phyloP scores from a whole-genome alignment of 2,888 invertebrate species.

The Polyommatus icarus region DNA sequence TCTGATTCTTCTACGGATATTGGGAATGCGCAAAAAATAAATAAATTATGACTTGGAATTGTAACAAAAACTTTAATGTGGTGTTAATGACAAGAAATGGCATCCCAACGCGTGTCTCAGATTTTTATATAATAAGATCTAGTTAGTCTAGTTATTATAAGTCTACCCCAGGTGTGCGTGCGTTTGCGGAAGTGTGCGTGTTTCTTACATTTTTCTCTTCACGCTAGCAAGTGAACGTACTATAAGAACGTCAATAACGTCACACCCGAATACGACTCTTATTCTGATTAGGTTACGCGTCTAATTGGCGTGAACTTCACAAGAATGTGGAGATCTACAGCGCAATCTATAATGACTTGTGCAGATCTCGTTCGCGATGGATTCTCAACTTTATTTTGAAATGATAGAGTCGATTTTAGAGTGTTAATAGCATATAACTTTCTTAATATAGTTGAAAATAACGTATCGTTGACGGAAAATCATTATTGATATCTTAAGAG shows the following conservation, averaged over 20 bases:
- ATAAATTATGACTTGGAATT: background rate
- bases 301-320: background rate
- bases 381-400: background rate
- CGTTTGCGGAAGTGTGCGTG: slow-evolving; percentile 49
- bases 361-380: background rate
- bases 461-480: slow-evolving; percentile 24
- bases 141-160: slow-evolving; percentile 18
- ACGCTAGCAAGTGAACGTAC: slow-evolving; percentile 49
- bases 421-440: background rate
- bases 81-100: slow-evolving; percentile 2
- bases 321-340: slow-evolving; percentile 21
- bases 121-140: slow-evolving; percentile 14
- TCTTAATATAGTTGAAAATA: slow-evolving; percentile 19
- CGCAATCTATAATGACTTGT: slow-evolving; percentile 23
- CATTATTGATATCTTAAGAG: slow-evolving; percentile 20
- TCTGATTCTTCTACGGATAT: background rate
- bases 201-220: slow-evolving; percentile 45
- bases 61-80: background rate
- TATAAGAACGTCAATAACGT: slow-evolving; percentile 29
- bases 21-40: background rate
- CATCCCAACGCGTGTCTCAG: background rate
- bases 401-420: background rate
- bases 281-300: background rate
- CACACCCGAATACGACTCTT: slow-evolving; percentile 5
- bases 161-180: slow-evolving; percentile 40